Conservation (phyloP, 2,113 vertebrate species). For the Tringa solitaria region DNA sequence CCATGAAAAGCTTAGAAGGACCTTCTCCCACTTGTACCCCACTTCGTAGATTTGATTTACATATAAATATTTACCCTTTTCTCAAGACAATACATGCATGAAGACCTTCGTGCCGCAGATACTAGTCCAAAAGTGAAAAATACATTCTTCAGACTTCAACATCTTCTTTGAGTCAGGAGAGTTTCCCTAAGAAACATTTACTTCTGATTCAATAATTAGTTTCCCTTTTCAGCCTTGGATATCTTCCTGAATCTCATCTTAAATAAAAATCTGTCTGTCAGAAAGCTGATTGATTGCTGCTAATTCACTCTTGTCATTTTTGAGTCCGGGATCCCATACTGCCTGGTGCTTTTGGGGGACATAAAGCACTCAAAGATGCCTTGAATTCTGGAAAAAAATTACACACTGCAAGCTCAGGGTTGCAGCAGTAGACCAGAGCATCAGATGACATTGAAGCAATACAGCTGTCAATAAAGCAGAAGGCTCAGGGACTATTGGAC, state of each 20-base stretch:
- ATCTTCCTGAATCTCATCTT: too few relatives aligned
- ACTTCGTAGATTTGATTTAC: neutral
- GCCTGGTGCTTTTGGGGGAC: neutral
- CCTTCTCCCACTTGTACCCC: neutral
- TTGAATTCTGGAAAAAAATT: neutral
- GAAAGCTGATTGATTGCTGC: neutral
- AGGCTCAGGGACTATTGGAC: neutral
- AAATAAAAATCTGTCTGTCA: neutral
- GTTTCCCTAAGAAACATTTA: neutral
- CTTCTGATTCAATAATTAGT: neutral
- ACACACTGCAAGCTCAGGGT: neutral
- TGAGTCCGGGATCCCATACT: neutral
- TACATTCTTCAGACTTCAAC: neutral
- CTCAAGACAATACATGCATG: neutral
- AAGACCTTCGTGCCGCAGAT: neutral
- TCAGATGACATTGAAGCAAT: neutral
- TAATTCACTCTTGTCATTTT: neutral
- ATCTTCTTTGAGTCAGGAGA: neutral
- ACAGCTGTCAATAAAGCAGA: conserved; percentile 10
- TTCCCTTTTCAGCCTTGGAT: neutral
- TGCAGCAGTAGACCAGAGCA: neutral
- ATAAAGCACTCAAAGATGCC: neutral
- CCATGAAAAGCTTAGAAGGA: neutral
- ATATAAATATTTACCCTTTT: neutral
- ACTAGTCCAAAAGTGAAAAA: neutral